Conservation (phyloP, 1,140 invertebrate genomes). For the Luehdorfia chinensis region DNA sequence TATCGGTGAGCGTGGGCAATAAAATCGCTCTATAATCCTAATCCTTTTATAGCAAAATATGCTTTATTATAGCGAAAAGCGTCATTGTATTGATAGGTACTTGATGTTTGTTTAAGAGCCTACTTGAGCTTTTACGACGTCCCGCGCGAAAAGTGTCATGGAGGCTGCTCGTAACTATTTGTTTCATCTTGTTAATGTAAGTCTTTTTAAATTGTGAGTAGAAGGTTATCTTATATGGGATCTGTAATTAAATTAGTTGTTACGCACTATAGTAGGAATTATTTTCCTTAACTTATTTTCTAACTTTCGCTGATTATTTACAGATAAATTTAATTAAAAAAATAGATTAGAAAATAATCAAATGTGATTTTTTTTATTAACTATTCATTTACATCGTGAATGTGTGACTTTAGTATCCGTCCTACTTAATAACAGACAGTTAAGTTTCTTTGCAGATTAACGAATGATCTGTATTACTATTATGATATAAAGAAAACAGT, state of each 20-base stretch:
- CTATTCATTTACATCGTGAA: too few species aligned
- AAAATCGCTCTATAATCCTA: slow-evolving; percentile 11
- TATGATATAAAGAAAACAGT: too few species aligned
- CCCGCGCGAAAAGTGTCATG: neutral
- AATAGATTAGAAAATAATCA: too few species aligned
- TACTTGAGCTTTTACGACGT: slow-evolving; percentile 8
- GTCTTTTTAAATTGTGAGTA: neutral
- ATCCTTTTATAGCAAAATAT: slow-evolving; percentile 17
- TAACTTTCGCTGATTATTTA: too few species aligned
- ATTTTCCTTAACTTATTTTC: too few species aligned
- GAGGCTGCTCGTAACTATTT: neutral
- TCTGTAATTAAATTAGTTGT: neutral
- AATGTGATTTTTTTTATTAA: too few species aligned
- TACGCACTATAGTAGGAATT: too few species aligned
- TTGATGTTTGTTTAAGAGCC: slow-evolving; percentile 8
- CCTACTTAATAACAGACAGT: too few species aligned
- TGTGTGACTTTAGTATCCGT: too few species aligned
- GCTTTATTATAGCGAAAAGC: slow-evolving; percentile 8
- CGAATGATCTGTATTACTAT: too few species aligned
- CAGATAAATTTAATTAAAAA: too few species aligned
- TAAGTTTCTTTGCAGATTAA: too few species aligned
- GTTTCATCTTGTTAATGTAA: neutral
- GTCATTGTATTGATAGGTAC: slow-evolving; percentile 8
- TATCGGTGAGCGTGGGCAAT: slow-evolving; percentile 15
- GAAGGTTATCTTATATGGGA: neutral